phyloP scores from a whole-genome alignment of 2,797 vertebrate species.

The Manis pentadactyla region DNA sequence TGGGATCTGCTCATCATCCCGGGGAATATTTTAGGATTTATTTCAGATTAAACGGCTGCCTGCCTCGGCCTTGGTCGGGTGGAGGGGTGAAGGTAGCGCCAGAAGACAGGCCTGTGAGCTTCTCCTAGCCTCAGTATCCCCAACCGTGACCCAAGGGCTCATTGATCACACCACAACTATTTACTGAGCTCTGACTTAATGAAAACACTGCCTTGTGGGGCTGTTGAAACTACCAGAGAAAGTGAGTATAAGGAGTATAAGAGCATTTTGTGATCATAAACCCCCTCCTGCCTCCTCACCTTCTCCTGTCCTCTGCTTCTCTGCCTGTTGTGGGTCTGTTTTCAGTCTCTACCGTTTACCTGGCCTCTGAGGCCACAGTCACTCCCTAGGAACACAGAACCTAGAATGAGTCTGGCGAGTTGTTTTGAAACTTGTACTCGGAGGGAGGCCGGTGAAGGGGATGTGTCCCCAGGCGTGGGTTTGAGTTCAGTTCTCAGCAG shows the following conservation, averaged over 20 bases:
- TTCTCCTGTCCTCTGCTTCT: accelerated
- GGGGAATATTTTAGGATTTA: conserved; percentile 47
- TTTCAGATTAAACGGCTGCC: conserved; percentile 51
- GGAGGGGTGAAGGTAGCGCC: background rate
- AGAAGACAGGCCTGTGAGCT: accelerated
- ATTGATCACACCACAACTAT: background rate
- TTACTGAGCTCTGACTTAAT: background rate
- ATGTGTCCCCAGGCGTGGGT: background rate
- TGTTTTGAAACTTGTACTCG: background rate
- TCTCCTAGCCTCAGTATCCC: background rate
- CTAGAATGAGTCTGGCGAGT: background rate
- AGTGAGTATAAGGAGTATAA: accelerated
- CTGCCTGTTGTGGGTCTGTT: background rate
- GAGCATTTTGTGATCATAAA: background rate
- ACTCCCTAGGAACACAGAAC: background rate
- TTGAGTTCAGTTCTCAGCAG: background rate
- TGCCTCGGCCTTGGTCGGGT: background rate
- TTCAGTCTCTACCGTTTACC: background rate
- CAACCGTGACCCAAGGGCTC: background rate
- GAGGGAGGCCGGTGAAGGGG: background rate
- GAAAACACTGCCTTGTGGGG: background rate
- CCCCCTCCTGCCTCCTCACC: background rate
- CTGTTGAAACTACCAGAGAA: background rate
- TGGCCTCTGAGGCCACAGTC: background rate
- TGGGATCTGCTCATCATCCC: background rate